Evolutionary conservation across 2,888 invertebrate genomes (phyloP), one percentile per base, ranked within the genome.

Genomic region (Aromia moschata): DNA sequence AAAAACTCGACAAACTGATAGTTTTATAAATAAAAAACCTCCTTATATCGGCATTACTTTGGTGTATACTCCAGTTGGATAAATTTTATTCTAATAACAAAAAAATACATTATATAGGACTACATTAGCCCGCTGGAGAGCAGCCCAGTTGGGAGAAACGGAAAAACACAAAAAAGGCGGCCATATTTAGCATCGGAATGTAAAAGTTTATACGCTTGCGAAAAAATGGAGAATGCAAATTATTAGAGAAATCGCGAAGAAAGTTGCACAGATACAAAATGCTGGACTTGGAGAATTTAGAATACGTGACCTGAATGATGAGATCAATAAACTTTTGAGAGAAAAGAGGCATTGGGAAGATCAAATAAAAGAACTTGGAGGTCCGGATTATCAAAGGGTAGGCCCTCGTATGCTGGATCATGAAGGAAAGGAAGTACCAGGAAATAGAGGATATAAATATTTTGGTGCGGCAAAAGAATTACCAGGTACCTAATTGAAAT

Each of bases 281-380:
- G 96, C 99, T 67, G 99, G 99, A 57, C 85, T 99, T n/a, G 99
- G 99, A 1, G 99, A 99, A 82, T 99, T 98, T 79, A 89, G 98
- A 16, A 94, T 99, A 65, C 87, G 99, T 11, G 99, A 99, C 79
- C 83, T 99, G 15, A 99, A 99, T 79, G 99, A 99, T 82, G 98
- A 99, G 81, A 99, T 99, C 69, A 99, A 99, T 81, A 98, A 99
- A 81, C 80, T 98, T 64, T 84, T 99, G 59, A 84, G 98, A 43
- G 96, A 98, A 77, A 98, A 98, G 77, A 87, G 96, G 0, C 97
- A 98, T 77, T 99, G 99, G 99, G 99, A 99, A 78, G 91, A 93
- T 51, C 93, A 98, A 78, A 98, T 99, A 67, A 91, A 93, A 69
- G 91, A 96, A 59, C 83, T 99, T 0, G 98, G 98, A 0, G 99